Percentiles rank a stretch among this genome's conserved stretches.
Evolutionary conservation across 2,797 vertebrate species (phyloP).

Genomic region (Triplophysa bombifrons): DNA sequence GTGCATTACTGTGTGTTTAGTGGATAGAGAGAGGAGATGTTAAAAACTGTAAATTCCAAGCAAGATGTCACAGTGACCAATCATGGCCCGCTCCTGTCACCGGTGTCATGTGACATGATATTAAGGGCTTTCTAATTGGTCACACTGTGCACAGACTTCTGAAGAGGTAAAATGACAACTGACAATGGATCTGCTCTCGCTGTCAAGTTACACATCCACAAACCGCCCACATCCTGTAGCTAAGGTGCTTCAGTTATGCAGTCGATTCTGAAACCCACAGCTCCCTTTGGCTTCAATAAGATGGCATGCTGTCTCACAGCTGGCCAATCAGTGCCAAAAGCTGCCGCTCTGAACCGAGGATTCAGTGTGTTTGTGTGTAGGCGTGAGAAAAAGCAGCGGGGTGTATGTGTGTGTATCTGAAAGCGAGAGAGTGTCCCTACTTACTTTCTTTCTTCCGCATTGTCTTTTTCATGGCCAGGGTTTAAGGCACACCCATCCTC

Average conservation of each 20-base stretch:
- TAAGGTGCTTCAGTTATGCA: constrained; percentile 17
- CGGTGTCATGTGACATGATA: constrained; percentile 20
- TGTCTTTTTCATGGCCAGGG: constrained; percentile 38
- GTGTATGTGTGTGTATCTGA: constrained; percentile 19
- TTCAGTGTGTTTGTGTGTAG: constrained; percentile 27
- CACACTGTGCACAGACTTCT: constrained; percentile 25
- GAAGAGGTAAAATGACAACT: constrained; percentile 29
- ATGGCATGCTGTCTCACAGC: constrained; percentile 23
- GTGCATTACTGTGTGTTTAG: not conserved
- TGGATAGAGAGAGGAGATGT: not conserved
- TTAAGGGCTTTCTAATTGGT: constrained; percentile 56
- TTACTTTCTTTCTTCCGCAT: constrained; percentile 29
- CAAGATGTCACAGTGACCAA: constrained; percentile 22
- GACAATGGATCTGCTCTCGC: constrained; percentile 33
- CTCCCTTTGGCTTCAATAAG: constrained; percentile 17
- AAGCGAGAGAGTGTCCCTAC: constrained; percentile 23
- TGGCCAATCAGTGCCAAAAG: constrained; percentile 48
- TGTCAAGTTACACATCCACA: constrained; percentile 40
- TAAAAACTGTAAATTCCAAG: constrained; percentile 4
- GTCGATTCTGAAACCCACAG: not conserved
- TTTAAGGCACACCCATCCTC: constrained; percentile 36
- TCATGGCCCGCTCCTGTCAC: constrained; percentile 33
- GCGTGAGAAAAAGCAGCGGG: constrained; percentile 33
- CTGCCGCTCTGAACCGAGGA: constrained; percentile 32
- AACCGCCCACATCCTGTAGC: constrained; percentile 40